phyloP scores from a whole-genome alignment of 64 coral and sea anemone species.

The Stichodactyla helianthus region DNA sequence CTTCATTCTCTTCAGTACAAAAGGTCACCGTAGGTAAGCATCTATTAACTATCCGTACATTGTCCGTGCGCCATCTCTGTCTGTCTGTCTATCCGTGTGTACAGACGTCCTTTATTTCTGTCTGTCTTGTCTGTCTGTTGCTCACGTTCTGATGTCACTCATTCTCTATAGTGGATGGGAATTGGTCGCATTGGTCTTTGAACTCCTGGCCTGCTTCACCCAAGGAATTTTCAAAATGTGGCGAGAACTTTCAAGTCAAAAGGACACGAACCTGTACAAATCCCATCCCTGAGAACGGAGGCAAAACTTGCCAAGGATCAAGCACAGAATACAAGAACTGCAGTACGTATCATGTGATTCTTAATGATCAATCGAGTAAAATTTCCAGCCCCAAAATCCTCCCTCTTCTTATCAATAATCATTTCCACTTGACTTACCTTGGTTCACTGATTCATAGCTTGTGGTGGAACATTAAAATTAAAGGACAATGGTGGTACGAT shows the following conservation, averaged over 20 bases:
- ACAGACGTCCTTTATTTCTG: neutral
- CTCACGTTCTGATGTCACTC: neutral
- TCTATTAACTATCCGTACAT: neutral
- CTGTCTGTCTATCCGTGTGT: neutral
- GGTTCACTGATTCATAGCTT: neutral
- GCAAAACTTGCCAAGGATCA: conserved; percentile 9
- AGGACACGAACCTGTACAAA: conserved; percentile 1
- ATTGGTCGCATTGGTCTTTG: neutral
- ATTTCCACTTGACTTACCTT: neutral
- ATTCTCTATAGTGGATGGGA: neutral
- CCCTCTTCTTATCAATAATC: too few relatives aligned
- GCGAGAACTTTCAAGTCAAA: neutral
- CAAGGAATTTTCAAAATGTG: neutral
- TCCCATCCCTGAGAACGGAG: neutral
- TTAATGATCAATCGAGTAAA: too few relatives aligned
- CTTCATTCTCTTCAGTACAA: neutral
- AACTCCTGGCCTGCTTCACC: neutral
- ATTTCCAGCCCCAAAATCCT: too few relatives aligned
- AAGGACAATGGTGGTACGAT: conserved; percentile 1
- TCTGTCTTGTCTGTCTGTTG: neutral
- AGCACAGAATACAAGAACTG: neutral
- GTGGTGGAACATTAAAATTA: neutral
- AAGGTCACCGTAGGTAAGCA: neutral
- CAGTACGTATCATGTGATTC: neutral
- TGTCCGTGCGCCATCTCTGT: neutral